Conservation (phyloP, 2,888 invertebrate genomes). For the Cosmopolites sordidus region DNA sequence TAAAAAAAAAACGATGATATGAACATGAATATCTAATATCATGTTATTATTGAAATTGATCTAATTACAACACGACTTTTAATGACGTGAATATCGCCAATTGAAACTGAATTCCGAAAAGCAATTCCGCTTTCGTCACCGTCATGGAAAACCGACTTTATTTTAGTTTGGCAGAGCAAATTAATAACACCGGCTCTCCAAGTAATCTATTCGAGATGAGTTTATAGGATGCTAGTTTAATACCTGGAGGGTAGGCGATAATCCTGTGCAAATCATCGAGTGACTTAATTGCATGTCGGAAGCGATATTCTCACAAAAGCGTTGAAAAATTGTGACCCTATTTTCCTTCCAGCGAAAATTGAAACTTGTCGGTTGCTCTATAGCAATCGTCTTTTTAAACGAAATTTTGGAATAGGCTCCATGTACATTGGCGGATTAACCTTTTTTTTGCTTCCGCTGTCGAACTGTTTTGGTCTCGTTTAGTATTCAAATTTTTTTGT, state of each 20-base stretch:
- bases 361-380: background rate
- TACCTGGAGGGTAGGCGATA: constrained; percentile 22
- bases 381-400: background rate
- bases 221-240: constrained; percentile 18
- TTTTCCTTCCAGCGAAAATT: background rate
- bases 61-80: too few species aligned
- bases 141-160: background rate
- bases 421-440: too few species aligned
- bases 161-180: constrained; percentile 8
- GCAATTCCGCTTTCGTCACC: background rate
- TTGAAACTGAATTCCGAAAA: too few species aligned
- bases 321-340: constrained; percentile 17
- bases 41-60: too few species aligned
- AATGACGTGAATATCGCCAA: too few species aligned
- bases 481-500: too few species aligned
- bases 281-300: constrained; percentile 26
- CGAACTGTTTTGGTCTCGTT: too few species aligned
- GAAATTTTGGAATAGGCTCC: too few species aligned
- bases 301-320: constrained; percentile 16
- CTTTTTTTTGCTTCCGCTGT: too few species aligned
- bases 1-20: too few species aligned
- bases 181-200: constrained; percentile 11
- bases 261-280: constrained; percentile 25
- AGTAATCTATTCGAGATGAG: constrained; percentile 20
- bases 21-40: too few species aligned